Evolutionary conservation across 2,888 invertebrate genomes (phyloP).

Genomic region (Cheilosia grossa): DNA sequence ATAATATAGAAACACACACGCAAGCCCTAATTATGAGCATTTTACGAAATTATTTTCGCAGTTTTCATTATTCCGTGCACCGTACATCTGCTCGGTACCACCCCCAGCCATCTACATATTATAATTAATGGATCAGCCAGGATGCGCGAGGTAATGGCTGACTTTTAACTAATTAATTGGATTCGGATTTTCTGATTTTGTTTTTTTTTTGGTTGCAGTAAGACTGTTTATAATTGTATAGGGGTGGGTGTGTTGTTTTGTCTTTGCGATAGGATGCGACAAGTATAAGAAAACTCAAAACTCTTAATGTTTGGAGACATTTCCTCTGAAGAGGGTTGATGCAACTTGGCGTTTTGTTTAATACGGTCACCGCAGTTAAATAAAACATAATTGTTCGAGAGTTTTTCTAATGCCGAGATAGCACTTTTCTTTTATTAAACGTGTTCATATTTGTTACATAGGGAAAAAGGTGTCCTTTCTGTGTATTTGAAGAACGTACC

Average conservation of each 20-base stretch:
- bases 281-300: not conserved
- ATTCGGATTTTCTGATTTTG: constrained; percentile 7
- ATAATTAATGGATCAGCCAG: constrained; percentile 49
- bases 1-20: not conserved
- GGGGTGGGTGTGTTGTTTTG: too few relatives aligned
- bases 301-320: too few relatives aligned
- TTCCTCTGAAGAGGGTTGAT: not conserved
- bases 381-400: constrained; percentile 23
- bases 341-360: constrained; percentile 4
- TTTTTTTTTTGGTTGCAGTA: not conserved
- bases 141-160: constrained; percentile 20
- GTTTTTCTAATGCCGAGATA: not conserved
- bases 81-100: too few relatives aligned
- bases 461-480: not conserved
- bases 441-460: not conserved
- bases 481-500: too few relatives aligned
- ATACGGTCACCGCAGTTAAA: constrained; percentile 13
- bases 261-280: not conserved
- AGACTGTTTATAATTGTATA: not conserved
- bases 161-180: constrained; percentile 50
- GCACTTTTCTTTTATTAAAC: not conserved
- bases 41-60: constrained; percentile 56
- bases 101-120: constrained; percentile 11
- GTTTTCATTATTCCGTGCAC: constrained; percentile 13
- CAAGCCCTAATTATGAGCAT: constrained; percentile 37